These are phyloP conservation scores for Nannospalax galili DNA, from an alignment of 2,113 vertebrate species.

Conservation along the genomic window DNA sequence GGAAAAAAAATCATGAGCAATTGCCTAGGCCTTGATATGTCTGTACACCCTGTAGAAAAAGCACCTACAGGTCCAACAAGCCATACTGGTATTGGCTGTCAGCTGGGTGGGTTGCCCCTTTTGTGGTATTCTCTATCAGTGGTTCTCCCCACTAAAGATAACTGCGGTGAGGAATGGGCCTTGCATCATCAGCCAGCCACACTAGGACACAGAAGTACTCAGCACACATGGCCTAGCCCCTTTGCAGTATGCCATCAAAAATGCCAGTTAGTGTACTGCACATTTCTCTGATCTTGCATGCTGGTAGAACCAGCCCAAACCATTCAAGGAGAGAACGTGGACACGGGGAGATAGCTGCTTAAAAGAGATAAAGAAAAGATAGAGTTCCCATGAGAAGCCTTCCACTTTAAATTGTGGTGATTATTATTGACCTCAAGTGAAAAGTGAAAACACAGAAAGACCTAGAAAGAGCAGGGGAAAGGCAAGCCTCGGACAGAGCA, in stretches of 20 bases:
- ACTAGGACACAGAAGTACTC: neutral
- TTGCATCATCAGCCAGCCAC: neutral
- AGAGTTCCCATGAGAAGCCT: constrained; percentile 34
- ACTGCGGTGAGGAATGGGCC: neutral
- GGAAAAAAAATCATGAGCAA: neutral
- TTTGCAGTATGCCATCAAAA: neutral
- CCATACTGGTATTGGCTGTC: neutral
- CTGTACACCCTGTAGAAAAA: neutral
- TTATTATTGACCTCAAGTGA: constrained; percentile 61
- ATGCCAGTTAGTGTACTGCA: neutral
- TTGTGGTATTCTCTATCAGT: neutral
- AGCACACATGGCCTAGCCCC: neutral
- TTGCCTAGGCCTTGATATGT: neutral
- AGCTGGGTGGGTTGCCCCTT: neutral
- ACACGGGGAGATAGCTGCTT: neutral
- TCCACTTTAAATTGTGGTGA: constrained; percentile 63
- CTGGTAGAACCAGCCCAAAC: constrained; percentile 1
- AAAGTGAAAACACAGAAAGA: constrained; percentile 54
- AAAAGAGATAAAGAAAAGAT: constrained; percentile 49
- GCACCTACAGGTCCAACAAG: too few relatives aligned
- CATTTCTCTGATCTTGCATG: neutral
- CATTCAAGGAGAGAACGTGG: neutral
- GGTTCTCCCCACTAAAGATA: neutral
- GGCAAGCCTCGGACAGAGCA: neutral
- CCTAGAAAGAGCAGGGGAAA: neutral